Evolutionary conservation across 1,140 invertebrate species (phyloP).

Genomic region (Megathymus violae): DNA sequence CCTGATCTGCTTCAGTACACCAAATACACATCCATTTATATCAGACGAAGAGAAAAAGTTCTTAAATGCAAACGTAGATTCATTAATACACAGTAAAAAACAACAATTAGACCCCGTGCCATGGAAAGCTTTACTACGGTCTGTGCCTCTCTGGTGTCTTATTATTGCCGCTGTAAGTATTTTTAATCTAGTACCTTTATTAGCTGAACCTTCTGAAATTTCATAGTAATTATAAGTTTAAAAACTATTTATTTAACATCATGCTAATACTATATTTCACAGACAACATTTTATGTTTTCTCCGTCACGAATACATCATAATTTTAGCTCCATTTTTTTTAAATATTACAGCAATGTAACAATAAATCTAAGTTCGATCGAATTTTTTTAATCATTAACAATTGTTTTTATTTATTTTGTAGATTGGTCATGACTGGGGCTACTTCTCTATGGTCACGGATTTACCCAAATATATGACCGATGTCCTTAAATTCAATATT

Average conservation of each 20-base stretch:
- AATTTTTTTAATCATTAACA: no score
- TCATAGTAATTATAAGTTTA: no score
- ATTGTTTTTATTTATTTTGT: slow-evolving; percentile 23
- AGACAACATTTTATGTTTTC: no score
- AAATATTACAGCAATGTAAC: no score
- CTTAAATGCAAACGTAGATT: slow-evolving; percentile 79
- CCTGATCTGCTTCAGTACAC: slow-evolving; percentile 81
- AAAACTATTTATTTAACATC: no score
- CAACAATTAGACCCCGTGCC: slow-evolving; percentile 81
- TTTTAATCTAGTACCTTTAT: no score
- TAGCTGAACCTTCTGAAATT: slow-evolving; percentile 66
- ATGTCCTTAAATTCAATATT: slow-evolving; percentile 93
- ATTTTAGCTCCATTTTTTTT: no score
- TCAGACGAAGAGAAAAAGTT: slow-evolving; percentile 85
- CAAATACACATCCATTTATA: slow-evolving; percentile 86
- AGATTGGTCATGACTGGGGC: slow-evolving; percentile 94
- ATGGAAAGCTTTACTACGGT: slow-evolving; percentile 86
- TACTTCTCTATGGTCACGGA: slow-evolving; percentile 97
- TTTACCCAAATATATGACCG: slow-evolving; percentile 95
- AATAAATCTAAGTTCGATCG: no score
- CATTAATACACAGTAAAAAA: slow-evolving; percentile 57
- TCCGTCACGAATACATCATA: no score
- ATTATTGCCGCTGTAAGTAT: slow-evolving; percentile 85
- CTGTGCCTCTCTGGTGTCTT: slow-evolving; percentile 87
- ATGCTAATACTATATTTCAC: no score